Evolutionary conservation across 2,797 vertebrate species (phyloP), one percentile per base, ranked within the genome.

Genomic region (Paedocypris micromegethes): DNA sequence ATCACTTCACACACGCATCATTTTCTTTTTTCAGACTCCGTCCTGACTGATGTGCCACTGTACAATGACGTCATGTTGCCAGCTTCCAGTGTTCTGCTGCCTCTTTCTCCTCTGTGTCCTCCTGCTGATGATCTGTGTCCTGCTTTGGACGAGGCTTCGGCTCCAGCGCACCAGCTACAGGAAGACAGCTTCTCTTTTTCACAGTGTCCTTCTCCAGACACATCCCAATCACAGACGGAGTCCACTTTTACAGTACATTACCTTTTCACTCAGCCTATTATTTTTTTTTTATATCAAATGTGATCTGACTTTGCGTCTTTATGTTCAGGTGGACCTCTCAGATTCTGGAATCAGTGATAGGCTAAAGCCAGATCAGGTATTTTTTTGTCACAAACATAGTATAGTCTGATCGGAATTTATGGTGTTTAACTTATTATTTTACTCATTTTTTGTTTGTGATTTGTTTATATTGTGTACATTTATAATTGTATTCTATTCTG

Each of bases 1-100:
- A 23, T 23, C 23, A 23, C 23, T 23, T 23, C 23, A 23, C 23
- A 23, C 23, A 23, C 23, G 23, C 23, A 23, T 23, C 23, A 23
- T 9, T 47, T 0, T 4, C 45, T 46, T 80, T 69, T 80, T 83
- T 70, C 88, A 92, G 93, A 93, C 77, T 87, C 94, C 75, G 83
- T 89, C 68, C 83, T 89, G 83, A 89, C 91, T 73, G 94, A 96
- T 52, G 91, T 91, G 66, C 93, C 95, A 59, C 86, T 99, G 72
- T 98, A 96, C 88, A 99, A 95, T 0, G 96, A 98, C 72, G 94
- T 98, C 70, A 98, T 98, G 95, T 90, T 98, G 77, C 95, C 94
- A 66, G 91, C 94, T 72, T 90, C 91, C 73, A 90, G 86, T 78
- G 90, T 92, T 75, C 92, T 92, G 77, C 79, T 94, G 83, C 86